Percentiles rank a stretch among this genome's conserved stretches.
Evolutionary conservation across 2,888 invertebrate species (phyloP).

Genomic region (Hanleya hanleyi): DNA sequence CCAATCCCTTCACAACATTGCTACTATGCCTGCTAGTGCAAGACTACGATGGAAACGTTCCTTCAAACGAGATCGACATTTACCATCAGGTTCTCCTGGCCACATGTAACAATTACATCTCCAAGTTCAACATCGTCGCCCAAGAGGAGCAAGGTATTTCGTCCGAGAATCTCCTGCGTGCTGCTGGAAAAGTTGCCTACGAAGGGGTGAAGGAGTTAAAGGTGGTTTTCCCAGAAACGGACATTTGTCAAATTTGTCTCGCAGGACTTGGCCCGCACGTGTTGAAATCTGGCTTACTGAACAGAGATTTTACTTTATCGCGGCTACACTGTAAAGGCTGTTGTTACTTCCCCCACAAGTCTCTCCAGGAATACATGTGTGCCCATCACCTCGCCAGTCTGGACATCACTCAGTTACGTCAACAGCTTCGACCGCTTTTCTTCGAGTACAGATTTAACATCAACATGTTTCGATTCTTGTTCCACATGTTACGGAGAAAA

Average conservation of each 20-base stretch:
- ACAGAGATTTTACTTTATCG: background rate
- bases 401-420: background rate
- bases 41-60: background rate
- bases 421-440: background rate
- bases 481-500: background rate
- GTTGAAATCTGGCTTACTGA: background rate
- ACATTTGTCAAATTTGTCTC: background rate
- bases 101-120: background rate
- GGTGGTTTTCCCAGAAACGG: background rate
- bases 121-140: too few relatives aligned
- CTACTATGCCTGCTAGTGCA: background rate
- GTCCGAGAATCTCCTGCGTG: too few relatives aligned
- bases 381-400: background rate
- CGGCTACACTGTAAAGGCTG: background rate
- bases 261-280: background rate
- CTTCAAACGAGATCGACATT: background rate
- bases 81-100: background rate
- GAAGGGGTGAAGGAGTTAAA: background rate
- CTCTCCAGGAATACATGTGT: background rate
- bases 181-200: background rate
- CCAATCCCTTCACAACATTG: background rate
- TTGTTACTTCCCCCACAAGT: conserved; percentile 6
- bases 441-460: background rate
- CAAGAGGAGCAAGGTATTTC: too few relatives aligned
- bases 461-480: background rate